Evolutionary conservation across 2,113 vertebrate species (phyloP), one percentile per base, ranked within the genome.

Genomic region (Micromys minutus): DNA sequence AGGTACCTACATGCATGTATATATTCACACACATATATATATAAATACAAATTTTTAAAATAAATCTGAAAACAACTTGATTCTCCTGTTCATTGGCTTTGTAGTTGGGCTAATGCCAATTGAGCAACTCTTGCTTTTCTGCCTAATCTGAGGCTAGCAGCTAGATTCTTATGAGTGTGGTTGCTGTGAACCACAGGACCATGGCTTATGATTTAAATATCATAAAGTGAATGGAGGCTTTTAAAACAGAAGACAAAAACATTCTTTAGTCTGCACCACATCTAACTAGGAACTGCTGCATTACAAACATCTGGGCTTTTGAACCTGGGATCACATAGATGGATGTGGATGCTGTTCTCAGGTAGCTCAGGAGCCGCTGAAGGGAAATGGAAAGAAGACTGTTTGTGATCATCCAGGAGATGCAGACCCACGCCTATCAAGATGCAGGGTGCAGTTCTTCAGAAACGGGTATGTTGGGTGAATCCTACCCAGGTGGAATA

Each of bases 211-310:
- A 80, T 79, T 34, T 9, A 75, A 91, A 26, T 67, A 93, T 67
- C 89, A 84, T 67, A 39, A 47, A 45, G 91, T 87, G 84, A 91
- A 81, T 57, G 88, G 85, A 81, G 50, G 39, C 50, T 93, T 95
- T 86, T 31, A 47, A 50, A 90, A 79, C 19, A 63, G 89, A 94
- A 91, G 83, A 87, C 29, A 84, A 87, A 67, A 71, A 50, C 19
- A 9, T 71, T 59, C 74, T 87, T 83, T 65, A 57, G 47, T 57
- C 93, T 74, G 93, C 15, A 75, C 55, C 31, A 39, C 47, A 93
- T 89, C 50, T 12, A 93, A 61, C 5, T 42, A 72, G 79, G 74
- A 74, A 63, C 59, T 67, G 45, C 29, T 45, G 12, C 52, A 47
- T 63, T 59, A 63, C 36, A 34, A 72, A n/a, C 22, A 29, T 2